These are phyloP conservation scores for Nasonia longicornis DNA, from an alignment of 1,140 invertebrate species.

Conservation along the genomic window DNA sequence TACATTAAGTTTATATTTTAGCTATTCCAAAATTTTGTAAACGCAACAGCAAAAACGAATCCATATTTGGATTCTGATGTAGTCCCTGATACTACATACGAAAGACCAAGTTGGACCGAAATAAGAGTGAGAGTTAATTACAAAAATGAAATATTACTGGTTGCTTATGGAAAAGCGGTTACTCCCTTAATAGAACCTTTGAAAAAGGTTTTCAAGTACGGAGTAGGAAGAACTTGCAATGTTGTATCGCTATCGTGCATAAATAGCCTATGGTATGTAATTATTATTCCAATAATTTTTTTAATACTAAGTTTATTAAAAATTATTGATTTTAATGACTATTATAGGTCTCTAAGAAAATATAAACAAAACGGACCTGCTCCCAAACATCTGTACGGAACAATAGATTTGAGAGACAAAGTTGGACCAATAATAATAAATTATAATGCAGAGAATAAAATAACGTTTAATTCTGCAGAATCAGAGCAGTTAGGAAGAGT, in stretches of 20 bases:
- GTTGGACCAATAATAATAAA: constrained; percentile 38
- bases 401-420: constrained; percentile 39
- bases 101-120: constrained; percentile 37
- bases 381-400: constrained; percentile 27
- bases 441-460: constrained; percentile 36
- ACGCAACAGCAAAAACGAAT: neutral
- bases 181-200: constrained; percentile 9
- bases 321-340: constrained; percentile 16
- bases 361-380: neutral
- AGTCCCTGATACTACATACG: constrained; percentile 8
- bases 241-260: constrained; percentile 37
- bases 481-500: constrained; percentile 32
- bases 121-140: constrained; percentile 44
- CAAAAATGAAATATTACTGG: constrained; percentile 42
- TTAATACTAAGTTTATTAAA: neutral
- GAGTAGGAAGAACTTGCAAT: constrained; percentile 33
- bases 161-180: constrained; percentile 29
- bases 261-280: constrained; percentile 19
- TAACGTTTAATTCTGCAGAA: constrained; percentile 39
- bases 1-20: constrained; percentile 10
- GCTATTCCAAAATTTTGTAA: constrained; percentile 36
- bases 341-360: constrained; percentile 30
- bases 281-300: neutral
- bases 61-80: constrained; percentile 10
- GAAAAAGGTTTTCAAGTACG: constrained; percentile 26